These are phyloP conservation scores for Slavum lentiscoides DNA, from an alignment of 2,888 invertebrate species.

Conservation along the genomic window DNA sequence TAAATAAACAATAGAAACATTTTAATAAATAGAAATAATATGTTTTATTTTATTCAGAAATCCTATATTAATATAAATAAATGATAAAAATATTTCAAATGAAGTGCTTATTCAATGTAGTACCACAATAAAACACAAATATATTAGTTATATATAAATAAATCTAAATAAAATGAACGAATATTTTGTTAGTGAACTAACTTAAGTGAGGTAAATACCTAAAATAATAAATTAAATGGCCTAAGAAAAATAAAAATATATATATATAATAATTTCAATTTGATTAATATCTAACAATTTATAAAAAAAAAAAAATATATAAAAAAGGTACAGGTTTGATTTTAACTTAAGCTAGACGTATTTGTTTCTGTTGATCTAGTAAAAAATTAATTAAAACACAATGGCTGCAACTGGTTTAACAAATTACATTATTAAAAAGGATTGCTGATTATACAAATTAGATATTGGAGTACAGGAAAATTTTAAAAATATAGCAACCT, in stretches of 20 bases:
- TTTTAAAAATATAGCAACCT: slow-evolving; percentile 4
- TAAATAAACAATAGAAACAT: neutral
- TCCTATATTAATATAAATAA: slow-evolving; percentile 27
- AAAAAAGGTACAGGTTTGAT: slow-evolving; percentile 6
- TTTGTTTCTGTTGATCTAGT: neutral
- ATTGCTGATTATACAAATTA: neutral
- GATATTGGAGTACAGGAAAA: neutral
- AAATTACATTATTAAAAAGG: neutral
- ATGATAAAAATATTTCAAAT: slow-evolving; percentile 3
- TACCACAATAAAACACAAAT: neutral
- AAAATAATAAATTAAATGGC: slow-evolving; percentile 18
- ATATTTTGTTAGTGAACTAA: slow-evolving; percentile 30
- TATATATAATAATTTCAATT: neutral
- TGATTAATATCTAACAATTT: slow-evolving; percentile 5
- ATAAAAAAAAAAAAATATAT: slow-evolving; percentile 18
- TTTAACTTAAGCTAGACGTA: slow-evolving; percentile 15
- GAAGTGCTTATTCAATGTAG: slow-evolving; percentile 23
- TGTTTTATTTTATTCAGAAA: slow-evolving; percentile 28
- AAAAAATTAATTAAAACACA: neutral
- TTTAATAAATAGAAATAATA: slow-evolving; percentile 42
- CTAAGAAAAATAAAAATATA: neutral
- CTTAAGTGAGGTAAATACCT: neutral
- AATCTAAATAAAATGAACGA: neutral
- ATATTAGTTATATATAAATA: neutral
- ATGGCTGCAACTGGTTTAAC: neutral